Conservation (phyloP, 2,888 invertebrate genomes). For the Acronicta aceris region DNA sequence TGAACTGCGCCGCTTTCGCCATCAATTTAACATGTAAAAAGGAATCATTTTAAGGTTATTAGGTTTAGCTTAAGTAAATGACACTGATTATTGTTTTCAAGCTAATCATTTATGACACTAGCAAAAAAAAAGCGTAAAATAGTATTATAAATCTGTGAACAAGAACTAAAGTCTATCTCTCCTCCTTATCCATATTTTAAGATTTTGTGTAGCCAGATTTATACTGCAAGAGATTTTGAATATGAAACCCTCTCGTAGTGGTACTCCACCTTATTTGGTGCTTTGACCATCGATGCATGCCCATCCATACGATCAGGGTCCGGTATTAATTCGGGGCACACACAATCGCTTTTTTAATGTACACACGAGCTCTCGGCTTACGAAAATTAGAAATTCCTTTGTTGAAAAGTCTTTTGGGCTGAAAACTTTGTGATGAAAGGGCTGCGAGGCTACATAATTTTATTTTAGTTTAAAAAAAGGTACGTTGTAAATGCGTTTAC, state of each 20-base stretch:
- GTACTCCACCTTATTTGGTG: slow-evolving; percentile 14
- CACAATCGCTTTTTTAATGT: slow-evolving; percentile 60
- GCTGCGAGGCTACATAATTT: slow-evolving; percentile 11
- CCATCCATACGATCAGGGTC: slow-evolving; percentile 50
- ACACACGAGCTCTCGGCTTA: slow-evolving; percentile 43
- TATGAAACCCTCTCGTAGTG: slow-evolving; percentile 1
- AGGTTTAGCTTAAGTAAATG: too few species aligned
- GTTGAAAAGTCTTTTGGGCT: slow-evolving; percentile 44
- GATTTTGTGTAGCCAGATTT: too few species aligned
- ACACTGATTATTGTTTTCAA: neutral
- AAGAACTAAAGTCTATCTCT: too few species aligned
- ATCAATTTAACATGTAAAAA: too few species aligned
- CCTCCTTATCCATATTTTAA: too few species aligned
- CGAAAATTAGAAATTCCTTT: slow-evolving; percentile 59
- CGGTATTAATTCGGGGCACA: slow-evolving; percentile 52
- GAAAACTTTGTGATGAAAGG: slow-evolving; percentile 36
- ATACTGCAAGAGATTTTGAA: too few species aligned
- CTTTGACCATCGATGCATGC: slow-evolving; percentile 62
- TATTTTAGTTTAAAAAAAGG: slow-evolving; percentile 27
- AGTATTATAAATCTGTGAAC: too few species aligned
- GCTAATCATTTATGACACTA: neutral
- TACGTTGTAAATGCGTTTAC: slow-evolving; percentile 12
- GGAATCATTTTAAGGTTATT: too few species aligned
- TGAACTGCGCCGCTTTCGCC: too few species aligned
- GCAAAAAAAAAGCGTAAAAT: too few species aligned